Evolutionary conservation across 2,888 invertebrate species (phyloP), one percentile per base, ranked within the genome.

Genomic region (Lochmaea capreae): DNA sequence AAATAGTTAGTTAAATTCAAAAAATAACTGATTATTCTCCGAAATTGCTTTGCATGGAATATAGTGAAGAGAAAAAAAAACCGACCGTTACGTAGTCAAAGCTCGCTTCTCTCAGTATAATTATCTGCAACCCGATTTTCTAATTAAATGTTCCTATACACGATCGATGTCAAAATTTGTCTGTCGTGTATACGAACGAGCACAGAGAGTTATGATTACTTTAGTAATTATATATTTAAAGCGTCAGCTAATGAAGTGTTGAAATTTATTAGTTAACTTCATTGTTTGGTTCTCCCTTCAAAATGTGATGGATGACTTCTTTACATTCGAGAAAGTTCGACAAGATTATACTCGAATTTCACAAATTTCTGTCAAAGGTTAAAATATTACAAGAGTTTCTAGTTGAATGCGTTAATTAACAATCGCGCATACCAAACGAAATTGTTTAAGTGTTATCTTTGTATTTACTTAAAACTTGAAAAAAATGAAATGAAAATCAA

Each of bases 181-280:
- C 70, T 69, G 42, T 22, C 14, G 22, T 26, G 33, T 33, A 68
- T 58, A 22, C 49, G 39, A 63, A 43, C 43, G 42, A 43, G 67
- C 58, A 46, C 46, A 9, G 43, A 70, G 62, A 54, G 62, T 70
- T 57, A 54, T 57, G 70, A 70, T 70, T 70, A 39, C 70, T 70
- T 68, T 72, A 8, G 68, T 72, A 72, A 72, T 72, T 72, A 68
- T 52, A 33, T 68, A 72, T 68, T 72, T 65, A 72, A 67, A 72
- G 65, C 52, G 22, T 18, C 67, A 72, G 67, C 65, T 72, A 72
- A 72, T 72, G 65, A 72, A 72, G 72, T 72, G 72, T 68, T 72
- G 72, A 72, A 68, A 72, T 72, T 72, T 68, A 72, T 72, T 67
- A 68, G 68, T 58, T 57, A 33, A 68, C 68, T 72, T 59, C 68